Conservation (phyloP, 2,888 invertebrate genomes). For the Onchidella celtica region DNA sequence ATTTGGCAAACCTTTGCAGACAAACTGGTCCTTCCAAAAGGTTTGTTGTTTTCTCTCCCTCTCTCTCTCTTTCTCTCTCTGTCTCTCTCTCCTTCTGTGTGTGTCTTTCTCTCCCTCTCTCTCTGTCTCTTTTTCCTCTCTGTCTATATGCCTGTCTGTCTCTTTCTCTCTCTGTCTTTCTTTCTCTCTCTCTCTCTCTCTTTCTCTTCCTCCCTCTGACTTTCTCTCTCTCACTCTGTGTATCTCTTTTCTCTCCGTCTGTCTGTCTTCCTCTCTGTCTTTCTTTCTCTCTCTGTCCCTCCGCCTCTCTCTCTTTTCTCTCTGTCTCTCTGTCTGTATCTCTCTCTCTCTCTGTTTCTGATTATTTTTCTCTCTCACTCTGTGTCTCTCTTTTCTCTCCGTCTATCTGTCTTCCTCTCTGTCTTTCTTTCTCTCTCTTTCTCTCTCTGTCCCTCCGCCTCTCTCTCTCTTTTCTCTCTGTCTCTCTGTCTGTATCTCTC, state of each 20-base stretch:
- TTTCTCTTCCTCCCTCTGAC: background rate
- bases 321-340: no score
- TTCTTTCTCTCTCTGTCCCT: no score
- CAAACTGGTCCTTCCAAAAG: conserved; percentile 47
- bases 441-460: no score
- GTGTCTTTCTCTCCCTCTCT: background rate
- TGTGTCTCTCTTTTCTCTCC: no score
- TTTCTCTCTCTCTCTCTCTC: background rate
- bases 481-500: no score
- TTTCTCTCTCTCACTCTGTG: background rate
- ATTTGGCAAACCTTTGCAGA: conserved; percentile 51
- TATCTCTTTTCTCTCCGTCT: background rate
- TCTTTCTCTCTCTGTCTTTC: background rate
- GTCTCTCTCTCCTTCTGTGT: background rate
- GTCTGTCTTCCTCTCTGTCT: background rate
- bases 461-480: no score
- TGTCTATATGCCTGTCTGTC: background rate
- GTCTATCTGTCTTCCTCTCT: no score
- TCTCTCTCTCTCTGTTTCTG: no score
- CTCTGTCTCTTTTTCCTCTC: background rate
- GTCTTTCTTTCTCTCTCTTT: no score
- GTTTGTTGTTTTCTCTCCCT: background rate
- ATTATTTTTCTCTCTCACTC: no score
- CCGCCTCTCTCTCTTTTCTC: no score
- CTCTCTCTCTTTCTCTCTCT: background rate